phyloP scores from a whole-genome alignment of 2,113 vertebrate species.

The Malurus cyaneus region DNA sequence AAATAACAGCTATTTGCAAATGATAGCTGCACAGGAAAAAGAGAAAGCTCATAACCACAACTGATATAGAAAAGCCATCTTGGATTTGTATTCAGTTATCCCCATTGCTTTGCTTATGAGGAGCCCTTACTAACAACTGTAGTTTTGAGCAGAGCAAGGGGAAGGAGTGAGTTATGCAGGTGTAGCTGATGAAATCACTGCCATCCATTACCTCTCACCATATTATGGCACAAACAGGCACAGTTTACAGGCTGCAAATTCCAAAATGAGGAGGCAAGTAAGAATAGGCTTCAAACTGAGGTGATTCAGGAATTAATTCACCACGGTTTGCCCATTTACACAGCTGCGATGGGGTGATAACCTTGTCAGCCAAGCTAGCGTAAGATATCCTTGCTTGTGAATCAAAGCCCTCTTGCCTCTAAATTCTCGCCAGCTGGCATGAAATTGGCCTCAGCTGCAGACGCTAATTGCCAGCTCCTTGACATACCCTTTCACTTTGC shows the following conservation, averaged over 20 bases:
- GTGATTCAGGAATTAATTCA: neutral
- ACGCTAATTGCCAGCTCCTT: constrained; percentile 36
- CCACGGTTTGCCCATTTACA: neutral
- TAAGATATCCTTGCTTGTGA: neutral
- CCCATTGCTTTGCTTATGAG: neutral
- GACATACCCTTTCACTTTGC: neutral
- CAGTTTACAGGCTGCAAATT: neutral
- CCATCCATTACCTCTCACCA: neutral
- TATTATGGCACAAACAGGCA: neutral
- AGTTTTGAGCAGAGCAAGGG: neutral
- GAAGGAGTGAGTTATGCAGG: neutral
- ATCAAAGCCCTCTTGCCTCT: constrained; percentile 7
- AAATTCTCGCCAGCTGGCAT: constrained; percentile 20
- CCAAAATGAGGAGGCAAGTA: neutral
- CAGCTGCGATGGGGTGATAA: neutral
- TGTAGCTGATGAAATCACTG: neutral
- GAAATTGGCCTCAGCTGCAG: constrained; percentile 45
- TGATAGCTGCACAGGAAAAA: neutral
- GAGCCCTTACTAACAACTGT: neutral
- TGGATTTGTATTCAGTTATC: neutral
- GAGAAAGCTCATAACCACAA: neutral
- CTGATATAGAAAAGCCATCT: neutral
- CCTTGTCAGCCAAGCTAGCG: neutral
- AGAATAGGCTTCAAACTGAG: neutral
- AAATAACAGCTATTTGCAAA: neutral